These are phyloP conservation scores for Brevipalpus yothersi DNA, from an alignment of 1,140 invertebrate species.

Conservation along the genomic window DNA sequence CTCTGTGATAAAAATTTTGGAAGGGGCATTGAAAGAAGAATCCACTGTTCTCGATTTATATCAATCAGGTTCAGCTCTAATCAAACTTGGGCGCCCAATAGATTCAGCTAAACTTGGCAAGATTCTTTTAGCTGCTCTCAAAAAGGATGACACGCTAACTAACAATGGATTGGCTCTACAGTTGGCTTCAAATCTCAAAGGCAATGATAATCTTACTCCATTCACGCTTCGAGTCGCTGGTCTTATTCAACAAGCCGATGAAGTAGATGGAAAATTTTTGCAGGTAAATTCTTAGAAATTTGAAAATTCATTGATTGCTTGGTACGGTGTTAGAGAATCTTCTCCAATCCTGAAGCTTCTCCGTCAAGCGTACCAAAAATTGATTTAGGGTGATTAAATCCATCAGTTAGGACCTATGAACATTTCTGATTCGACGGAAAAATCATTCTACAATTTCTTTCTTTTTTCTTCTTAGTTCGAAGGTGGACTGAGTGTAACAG, in stretches of 20 bases:
- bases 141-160: slow-evolving; percentile 36
- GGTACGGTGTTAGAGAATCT: neutral
- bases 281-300: slow-evolving; percentile 17
- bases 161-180: slow-evolving; percentile 31
- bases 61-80: slow-evolving; percentile 19
- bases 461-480: slow-evolving; percentile 42
- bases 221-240: slow-evolving; percentile 61
- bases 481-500: slow-evolving; percentile 45
- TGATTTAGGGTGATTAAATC: neutral
- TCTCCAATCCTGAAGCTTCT: neutral
- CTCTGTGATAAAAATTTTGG: slow-evolving; percentile 20
- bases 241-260: slow-evolving; percentile 74
- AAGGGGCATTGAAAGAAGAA: slow-evolving; percentile 21
- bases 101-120: slow-evolving; percentile 31
- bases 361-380: neutral
- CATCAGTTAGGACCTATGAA: neutral
- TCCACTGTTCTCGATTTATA: slow-evolving; percentile 19
- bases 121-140: slow-evolving; percentile 35
- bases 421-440: neutral
- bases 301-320: neutral
- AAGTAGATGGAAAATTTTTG: slow-evolving; percentile 55
- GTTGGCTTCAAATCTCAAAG: slow-evolving; percentile 36
- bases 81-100: slow-evolving; percentile 20
- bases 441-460: neutral
- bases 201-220: slow-evolving; percentile 25